These are phyloP conservation scores for Pyrrhosoma nymphula DNA, from an alignment of 2,888 invertebrate genomes.

Conservation along the genomic window DNA sequence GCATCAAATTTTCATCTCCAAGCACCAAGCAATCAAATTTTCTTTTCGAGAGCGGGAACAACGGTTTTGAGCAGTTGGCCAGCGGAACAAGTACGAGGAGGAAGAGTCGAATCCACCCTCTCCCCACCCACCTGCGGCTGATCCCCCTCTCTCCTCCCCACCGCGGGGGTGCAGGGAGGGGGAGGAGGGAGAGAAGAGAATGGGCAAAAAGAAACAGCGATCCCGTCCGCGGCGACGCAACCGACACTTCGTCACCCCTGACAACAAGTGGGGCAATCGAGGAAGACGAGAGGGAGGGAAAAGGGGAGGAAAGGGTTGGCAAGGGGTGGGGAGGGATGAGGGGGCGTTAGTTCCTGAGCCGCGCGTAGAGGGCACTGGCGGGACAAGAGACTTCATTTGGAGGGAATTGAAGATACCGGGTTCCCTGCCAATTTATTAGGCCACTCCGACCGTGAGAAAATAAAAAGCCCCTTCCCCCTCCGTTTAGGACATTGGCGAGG, in stretches of 20 bases:
- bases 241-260: neutral
- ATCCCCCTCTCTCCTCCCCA: too few species aligned
- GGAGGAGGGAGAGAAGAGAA: too few species aligned
- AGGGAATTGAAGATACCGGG: neutral
- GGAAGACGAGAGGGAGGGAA: neutral
- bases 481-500: too few species aligned
- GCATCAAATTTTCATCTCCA: neutral
- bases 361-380: neutral
- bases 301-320: too few species aligned
- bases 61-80: neutral
- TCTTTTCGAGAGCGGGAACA: neutral
- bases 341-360: neutral
- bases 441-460: too few species aligned
- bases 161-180: too few species aligned
- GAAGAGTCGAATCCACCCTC: neutral
- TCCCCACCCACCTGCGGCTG: neutral
- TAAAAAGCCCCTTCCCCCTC: too few species aligned
- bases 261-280: neutral
- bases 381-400: neutral
- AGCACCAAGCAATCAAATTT: neutral
- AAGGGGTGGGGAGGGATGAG: too few species aligned
- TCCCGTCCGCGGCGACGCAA: too few species aligned
- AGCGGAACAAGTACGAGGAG: neutral
- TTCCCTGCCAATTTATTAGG: neutral
- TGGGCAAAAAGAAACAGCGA: too few species aligned